A percentile compares a stretch with the other conserved stretches of the same genome.
These are phyloP conservation scores for Lottia gigantea DNA, from an alignment of 2,888 invertebrate species.

Conservation along the genomic window DNA sequence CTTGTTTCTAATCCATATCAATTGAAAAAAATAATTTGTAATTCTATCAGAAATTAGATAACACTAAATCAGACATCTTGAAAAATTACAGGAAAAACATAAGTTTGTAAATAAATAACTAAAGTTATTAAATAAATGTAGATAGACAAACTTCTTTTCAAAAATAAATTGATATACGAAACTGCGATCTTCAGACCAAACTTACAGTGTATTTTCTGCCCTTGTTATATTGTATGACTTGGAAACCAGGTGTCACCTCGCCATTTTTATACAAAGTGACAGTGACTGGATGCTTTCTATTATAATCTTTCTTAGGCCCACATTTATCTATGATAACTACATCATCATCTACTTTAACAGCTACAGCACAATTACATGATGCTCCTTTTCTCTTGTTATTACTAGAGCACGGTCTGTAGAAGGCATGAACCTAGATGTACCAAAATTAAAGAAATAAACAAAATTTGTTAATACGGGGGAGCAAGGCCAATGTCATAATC, in stretches of 20 bases:
- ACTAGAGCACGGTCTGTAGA: constrained; percentile 32
- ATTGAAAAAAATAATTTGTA: too few species aligned
- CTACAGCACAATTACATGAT: constrained; percentile 37
- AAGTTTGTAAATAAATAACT: too few species aligned
- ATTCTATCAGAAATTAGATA: too few species aligned
- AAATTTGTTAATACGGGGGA: too few species aligned
- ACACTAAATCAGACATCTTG: too few species aligned
- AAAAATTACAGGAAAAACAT: too few species aligned
- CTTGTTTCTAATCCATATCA: too few species aligned
- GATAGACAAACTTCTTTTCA: too few species aligned
- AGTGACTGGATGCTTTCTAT: constrained; percentile 24
- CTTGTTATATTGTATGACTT: constrained; percentile 30
- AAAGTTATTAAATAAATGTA: too few species aligned
- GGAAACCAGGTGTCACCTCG: constrained; percentile 33
- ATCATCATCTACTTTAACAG: constrained; percentile 36
- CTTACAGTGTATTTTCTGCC: constrained; percentile 41
- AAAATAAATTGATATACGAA: background rate
- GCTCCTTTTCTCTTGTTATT: constrained; percentile 26
- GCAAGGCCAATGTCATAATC: too few species aligned
- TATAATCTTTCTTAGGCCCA: constrained; percentile 12
- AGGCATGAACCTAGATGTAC: constrained; percentile 37
- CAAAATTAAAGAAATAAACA: background rate
- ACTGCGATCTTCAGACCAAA: background rate
- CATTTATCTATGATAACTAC: constrained; percentile 36
- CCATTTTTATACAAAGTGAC: constrained; percentile 37